phyloP scores from a whole-genome alignment of 1,140 invertebrate genomes.

The Harpegnathos saltator region DNA sequence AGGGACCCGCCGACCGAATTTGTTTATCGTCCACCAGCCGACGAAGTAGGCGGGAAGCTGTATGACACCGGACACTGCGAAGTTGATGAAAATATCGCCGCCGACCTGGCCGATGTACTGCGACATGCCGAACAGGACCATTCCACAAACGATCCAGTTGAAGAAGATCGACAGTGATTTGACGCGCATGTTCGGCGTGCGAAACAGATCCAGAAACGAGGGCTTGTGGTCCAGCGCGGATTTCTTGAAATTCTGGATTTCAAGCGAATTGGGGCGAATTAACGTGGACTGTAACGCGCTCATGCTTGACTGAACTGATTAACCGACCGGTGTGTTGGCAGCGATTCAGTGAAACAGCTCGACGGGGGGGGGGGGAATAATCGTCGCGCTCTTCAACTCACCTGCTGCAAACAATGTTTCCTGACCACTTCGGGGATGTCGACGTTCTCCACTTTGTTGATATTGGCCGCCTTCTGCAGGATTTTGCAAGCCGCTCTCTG shows the following conservation, averaged over 20 bases:
- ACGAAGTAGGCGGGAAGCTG: constrained; percentile 90
- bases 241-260: constrained; percentile 80
- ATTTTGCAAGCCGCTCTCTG: constrained; percentile 89
- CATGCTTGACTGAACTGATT: too few species aligned
- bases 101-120: constrained; percentile 91
- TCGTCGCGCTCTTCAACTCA: constrained; percentile 75
- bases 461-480: constrained; percentile 88
- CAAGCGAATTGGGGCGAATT: too few species aligned
- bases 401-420: constrained; percentile 79
- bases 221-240: constrained; percentile 83
- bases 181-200: constrained; percentile 90
- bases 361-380: too few species aligned
- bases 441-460: constrained; percentile 84
- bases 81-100: constrained; percentile 91
- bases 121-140: constrained; percentile 91
- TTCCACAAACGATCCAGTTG: constrained; percentile 91
- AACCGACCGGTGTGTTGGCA: too few species aligned
- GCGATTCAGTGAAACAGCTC: too few species aligned
- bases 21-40: constrained; percentile 89
- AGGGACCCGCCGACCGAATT: constrained; percentile 88
- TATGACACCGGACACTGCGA: constrained; percentile 89
- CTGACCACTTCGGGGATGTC: constrained; percentile 79
- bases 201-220: constrained; percentile 89
- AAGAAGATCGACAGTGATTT: constrained; percentile 91
- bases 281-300: too few species aligned